Evolutionary conservation across 1,140 invertebrate species (phyloP).

Genomic region (Lordiphosa collinella): DNA sequence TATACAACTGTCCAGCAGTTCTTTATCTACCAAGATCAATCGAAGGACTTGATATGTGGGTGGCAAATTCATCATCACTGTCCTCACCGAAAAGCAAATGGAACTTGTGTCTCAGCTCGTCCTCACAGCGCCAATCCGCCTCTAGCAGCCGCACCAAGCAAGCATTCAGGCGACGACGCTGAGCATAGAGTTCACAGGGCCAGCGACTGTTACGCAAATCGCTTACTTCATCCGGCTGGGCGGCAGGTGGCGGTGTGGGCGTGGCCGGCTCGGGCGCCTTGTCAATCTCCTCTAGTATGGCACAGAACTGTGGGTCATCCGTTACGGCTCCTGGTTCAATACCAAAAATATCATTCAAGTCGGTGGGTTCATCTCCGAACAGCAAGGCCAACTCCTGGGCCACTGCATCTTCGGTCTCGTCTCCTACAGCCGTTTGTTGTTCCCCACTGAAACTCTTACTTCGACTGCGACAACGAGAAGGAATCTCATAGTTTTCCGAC

Average conservation of each 20-base stretch:
- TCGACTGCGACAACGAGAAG: constrained; percentile 5
- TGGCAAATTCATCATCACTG: constrained; percentile 70
- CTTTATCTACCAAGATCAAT: constrained; percentile 70
- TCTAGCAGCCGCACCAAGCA: constrained; percentile 51
- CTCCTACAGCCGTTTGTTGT: constrained; percentile 5
- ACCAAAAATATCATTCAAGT: constrained; percentile 71
- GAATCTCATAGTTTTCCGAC: constrained; percentile 3
- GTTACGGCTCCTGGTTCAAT: constrained; percentile 28
- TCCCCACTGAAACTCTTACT: constrained; percentile 2
- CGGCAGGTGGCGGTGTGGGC: background rate
- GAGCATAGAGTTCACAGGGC: constrained; percentile 76
- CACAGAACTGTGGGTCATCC: constrained; percentile 46
- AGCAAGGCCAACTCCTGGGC: constrained; percentile 59
- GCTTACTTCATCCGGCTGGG: background rate
- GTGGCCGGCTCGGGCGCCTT: constrained; percentile 9
- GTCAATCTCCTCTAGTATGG: constrained; percentile 40
- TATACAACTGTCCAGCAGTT: constrained; percentile 65
- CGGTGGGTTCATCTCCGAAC: constrained; percentile 63
- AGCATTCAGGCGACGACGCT: constrained; percentile 43
- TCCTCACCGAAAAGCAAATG: constrained; percentile 64
- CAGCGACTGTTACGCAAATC: constrained; percentile 67
- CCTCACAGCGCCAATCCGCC: constrained; percentile 64
- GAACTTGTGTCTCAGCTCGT: constrained; percentile 52
- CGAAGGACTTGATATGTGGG: constrained; percentile 58
- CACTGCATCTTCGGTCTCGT: constrained; percentile 51